Percentiles rank a stretch among this genome's conserved stretches.
phyloP scores from a whole-genome alignment of 2,888 invertebrate species.

The Euspilapteryx auroguttella region DNA sequence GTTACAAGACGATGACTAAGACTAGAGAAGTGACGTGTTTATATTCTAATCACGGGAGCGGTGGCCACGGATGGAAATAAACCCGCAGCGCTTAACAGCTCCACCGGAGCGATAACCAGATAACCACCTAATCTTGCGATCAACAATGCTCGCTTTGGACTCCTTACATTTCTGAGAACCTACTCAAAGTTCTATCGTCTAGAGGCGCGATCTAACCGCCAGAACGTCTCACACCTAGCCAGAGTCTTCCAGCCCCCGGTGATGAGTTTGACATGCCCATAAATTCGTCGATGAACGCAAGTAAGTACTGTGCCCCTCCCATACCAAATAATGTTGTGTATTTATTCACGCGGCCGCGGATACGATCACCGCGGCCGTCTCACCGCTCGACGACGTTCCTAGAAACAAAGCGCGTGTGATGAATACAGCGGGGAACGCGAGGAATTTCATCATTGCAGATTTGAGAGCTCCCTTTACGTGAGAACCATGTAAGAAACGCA shows the following conservation, averaged over 20 bases:
- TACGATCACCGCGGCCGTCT: too few relatives aligned
- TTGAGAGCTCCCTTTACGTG: constrained; percentile 38
- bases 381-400: constrained; percentile 40
- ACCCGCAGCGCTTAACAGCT: constrained; percentile 16
- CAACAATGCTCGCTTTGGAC: constrained; percentile 10
- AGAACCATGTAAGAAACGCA: constrained; percentile 21
- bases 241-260: too few relatives aligned
- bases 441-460: constrained; percentile 53
- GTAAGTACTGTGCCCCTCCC: constrained; percentile 33
- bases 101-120: constrained; percentile 12
- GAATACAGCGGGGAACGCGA: constrained; percentile 44
- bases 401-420: constrained; percentile 49
- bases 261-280: constrained; percentile 40
- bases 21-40: constrained; percentile 21
- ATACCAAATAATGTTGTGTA: constrained; percentile 44
- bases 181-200: too few relatives aligned
- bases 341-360: constrained; percentile 48
- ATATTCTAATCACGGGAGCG: constrained; percentile 16
- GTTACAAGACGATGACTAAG: too few relatives aligned
- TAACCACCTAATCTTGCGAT: constrained; percentile 12
- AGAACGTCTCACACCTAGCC: too few relatives aligned
- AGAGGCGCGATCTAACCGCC: constrained; percentile 5
- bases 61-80: constrained; percentile 19
- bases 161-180: too few relatives aligned
- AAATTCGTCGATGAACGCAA: constrained; percentile 32